Base-by-base conservation (phyloP, 1,140 invertebrate genomes). In the Drosophila takahashii region DNA sequence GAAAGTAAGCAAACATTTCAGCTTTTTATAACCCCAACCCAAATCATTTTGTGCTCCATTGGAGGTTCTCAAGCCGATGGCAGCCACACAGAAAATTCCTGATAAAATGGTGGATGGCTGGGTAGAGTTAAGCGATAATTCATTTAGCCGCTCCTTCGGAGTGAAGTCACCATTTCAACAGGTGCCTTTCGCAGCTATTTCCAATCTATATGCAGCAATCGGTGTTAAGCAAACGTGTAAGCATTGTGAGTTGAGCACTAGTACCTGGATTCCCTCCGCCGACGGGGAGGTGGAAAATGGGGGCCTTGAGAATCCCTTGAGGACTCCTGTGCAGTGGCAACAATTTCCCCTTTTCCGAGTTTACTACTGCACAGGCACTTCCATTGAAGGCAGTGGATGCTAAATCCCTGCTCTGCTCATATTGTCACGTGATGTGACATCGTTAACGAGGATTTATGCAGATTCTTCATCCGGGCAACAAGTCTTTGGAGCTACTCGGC, bases 361-460 rank as follows among this genome's bases (percentile, higher is more conserved):
- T 47, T 34, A n/a, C 45, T 44, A 36, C 61, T 67, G 34, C 44
- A 36, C 22, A 42, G 61, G 45, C 51, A 57, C 66, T 53, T 50
- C 8, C 36, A 42, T 15, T 53, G 27, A 34, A 16, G 18, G 9
- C 32, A 16, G 44, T 32, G 9, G 29, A 16, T 9, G 6, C 8
- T 3, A 32, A 54, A 16, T 53, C 37, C 29, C 13, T n/a, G 13
- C 16, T 37, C n/a, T 71, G 26, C 56, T 72, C 70, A 62, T 44
- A 72, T 54, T 72, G 69, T 72, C 70, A 65, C 72, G 59, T 45
- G 45, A 51, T 57, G 59, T 44, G 47, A 36, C 70, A 57, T 62
- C 32, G 44, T 75, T 74, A 64, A 75, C 44, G 59, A 36, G 72
- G 71, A 75, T 65, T 75, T 75, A 75, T 75, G 70, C 60, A 65